These are phyloP conservation scores for Leptatherina wallacei DNA, from an alignment of 2,797 vertebrate species.

Conservation along the genomic window DNA sequence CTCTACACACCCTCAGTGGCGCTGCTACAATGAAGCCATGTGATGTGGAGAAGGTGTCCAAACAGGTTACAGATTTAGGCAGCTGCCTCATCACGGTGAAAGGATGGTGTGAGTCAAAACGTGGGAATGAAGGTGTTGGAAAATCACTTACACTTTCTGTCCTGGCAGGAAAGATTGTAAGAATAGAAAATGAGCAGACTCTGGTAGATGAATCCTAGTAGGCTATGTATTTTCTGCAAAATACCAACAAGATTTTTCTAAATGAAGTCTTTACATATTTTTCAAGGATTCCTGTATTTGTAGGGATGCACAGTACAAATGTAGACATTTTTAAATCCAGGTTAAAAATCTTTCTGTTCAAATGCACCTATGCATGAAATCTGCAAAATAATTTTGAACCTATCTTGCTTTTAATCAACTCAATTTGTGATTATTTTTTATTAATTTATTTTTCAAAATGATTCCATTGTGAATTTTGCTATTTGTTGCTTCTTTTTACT, in stretches of 20 bases:
- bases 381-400: too few relatives aligned
- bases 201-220: neutral
- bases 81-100: neutral
- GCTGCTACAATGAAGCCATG: conserved; percentile 12
- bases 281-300: neutral
- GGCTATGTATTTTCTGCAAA: neutral
- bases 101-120: conserved; percentile 25
- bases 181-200: conserved; percentile 8
- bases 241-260: too few relatives aligned
- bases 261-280: too few relatives aligned
- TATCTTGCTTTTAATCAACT: too few relatives aligned
- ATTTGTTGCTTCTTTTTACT: too few relatives aligned
- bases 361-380: too few relatives aligned
- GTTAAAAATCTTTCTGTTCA: too few relatives aligned
- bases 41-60: conserved; percentile 21
- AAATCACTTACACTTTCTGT: conserved; percentile 11
- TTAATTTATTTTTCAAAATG: too few relatives aligned
- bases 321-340: too few relatives aligned
- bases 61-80: conserved; percentile 21
- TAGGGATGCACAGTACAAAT: neutral
- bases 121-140: conserved; percentile 17
- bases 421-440: too few relatives aligned
- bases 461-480: too few relatives aligned
- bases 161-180: neutral
- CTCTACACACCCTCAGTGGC: neutral